Base-by-base conservation (phyloP, 2,797 vertebrate species). In the Leptodactylus fallax region DNA sequence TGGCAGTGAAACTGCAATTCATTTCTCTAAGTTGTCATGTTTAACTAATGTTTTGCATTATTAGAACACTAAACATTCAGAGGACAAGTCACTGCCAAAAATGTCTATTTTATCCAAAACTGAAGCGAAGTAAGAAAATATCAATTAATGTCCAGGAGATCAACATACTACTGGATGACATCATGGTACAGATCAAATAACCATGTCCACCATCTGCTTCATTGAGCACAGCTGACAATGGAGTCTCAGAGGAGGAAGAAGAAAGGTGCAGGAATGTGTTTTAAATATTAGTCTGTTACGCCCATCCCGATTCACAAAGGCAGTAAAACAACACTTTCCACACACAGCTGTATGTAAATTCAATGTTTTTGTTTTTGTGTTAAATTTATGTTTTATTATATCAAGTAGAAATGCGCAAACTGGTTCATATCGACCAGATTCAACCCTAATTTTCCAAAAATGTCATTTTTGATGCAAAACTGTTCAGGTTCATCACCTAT, bases 191-290 rank as follows among this genome's bases (percentile, higher is more conserved):
- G 14, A 56, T 53, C 25, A 77, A 55, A 23, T 67, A 79, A 27
- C 45, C 17, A 60, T 36, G 72, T 87, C 19, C 10, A 14, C 27
- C 86, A 87, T 78, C 86, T 87, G 80, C 51, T 67, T 67, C 45
- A 83, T 11, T 25, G 21, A 25, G 19, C 53, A 27, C 71, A 83
- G 60, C 86, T 87, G 23, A 83, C 61, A 61, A 67, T 58, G 11
- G 16, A 74, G 85, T 82, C 85, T 82, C 55, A 45, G 61, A 67
- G 51, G 81, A 87, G 36, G 65, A 83, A 71, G 65, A 83, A 71
- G 81, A 55, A 71, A 81, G 60, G 60, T 65, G 49, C n/a, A 71
- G 14, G 61, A 53, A 27, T 56, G 49, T 56, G 23, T 55, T 56
- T 55, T 8, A 11, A 56, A 71, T 56, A 55, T 21, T 6, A 17